Evolutionary conservation across 2,888 invertebrate species (phyloP).

Genomic region (Melanophora roralis): DNA sequence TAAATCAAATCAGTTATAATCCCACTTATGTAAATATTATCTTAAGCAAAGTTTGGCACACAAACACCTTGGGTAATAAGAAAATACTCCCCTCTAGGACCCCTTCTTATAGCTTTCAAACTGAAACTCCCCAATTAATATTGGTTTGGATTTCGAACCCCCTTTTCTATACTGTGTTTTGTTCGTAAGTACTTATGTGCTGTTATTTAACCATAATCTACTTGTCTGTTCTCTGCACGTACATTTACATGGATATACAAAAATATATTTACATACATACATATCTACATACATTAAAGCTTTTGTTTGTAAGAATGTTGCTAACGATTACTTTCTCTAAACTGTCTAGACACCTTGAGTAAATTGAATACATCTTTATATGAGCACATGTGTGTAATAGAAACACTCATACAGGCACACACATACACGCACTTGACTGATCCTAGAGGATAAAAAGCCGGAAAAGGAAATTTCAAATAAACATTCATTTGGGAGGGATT

Average conservation of each 20-base stretch:
- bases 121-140: not conserved
- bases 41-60: not conserved
- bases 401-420: not conserved
- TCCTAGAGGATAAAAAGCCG: not conserved
- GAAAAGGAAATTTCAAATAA: not conserved
- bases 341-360: slow-evolving; percentile 62
- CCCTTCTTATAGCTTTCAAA: not conserved
- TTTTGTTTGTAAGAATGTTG: not conserved
- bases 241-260: not conserved
- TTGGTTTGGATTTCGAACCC: not conserved
- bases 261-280: slow-evolving; percentile 14
- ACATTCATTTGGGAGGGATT: slow-evolving; percentile 25
- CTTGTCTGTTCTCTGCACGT: slow-evolving; percentile 27
- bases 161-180: not conserved
- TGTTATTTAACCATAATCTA: slow-evolving; percentile 53
- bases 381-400: not conserved
- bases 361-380: slow-evolving; percentile 23
- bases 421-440: slow-evolving; percentile 4
- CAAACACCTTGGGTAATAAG: not conserved
- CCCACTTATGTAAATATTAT: not conserved
- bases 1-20: not conserved
- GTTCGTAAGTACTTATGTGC: slow-evolving; percentile 8
- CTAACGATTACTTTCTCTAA: slow-evolving; percentile 57
- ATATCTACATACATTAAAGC: not conserved
- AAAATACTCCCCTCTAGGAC: not conserved